Conservation (phyloP, 1,140 invertebrate species). For the Linepithema humile region DNA sequence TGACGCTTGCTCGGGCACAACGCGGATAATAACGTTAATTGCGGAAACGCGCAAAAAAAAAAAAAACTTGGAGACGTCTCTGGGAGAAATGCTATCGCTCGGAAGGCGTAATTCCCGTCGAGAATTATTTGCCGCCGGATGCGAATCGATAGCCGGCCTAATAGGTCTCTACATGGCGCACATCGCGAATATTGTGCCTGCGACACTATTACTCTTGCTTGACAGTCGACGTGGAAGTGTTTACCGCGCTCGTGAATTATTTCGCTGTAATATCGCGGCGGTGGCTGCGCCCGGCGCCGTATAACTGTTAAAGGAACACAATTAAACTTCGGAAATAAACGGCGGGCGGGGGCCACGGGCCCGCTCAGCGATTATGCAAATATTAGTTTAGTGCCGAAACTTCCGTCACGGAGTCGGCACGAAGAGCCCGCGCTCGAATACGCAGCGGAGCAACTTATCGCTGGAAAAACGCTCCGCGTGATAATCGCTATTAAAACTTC, state of each 20-base stretch:
- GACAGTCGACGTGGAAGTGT: slow-evolving; percentile 45
- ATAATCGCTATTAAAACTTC: slow-evolving; percentile 53
- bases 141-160: slow-evolving; percentile 49
- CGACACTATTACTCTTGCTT: slow-evolving; percentile 49
- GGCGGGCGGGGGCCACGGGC: not conserved
- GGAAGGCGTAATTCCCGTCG: slow-evolving; percentile 47
- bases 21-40: slow-evolving; percentile 27
- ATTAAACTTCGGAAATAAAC: slow-evolving; percentile 63
- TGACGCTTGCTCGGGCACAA: not conserved
- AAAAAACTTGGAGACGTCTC: not conserved
- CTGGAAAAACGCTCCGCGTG: slow-evolving; percentile 41
- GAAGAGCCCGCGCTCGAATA: slow-evolving; percentile 50
- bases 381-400: slow-evolving; percentile 57
- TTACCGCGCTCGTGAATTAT: slow-evolving; percentile 56
- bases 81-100: too few relatives aligned
- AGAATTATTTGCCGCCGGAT: slow-evolving; percentile 25
- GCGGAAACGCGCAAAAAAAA: not conserved
- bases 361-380: slow-evolving; percentile 54
- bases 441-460: slow-evolving; percentile 17
- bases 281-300: not conserved
- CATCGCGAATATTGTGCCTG: slow-evolving; percentile 47
- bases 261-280: slow-evolving; percentile 51
- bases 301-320: slow-evolving; percentile 58
- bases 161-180: slow-evolving; percentile 21
- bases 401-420: slow-evolving; percentile 28